These are phyloP conservation scores for Nymphicus hollandicus DNA, from an alignment of 2,113 vertebrate species.

Conservation along the genomic window DNA sequence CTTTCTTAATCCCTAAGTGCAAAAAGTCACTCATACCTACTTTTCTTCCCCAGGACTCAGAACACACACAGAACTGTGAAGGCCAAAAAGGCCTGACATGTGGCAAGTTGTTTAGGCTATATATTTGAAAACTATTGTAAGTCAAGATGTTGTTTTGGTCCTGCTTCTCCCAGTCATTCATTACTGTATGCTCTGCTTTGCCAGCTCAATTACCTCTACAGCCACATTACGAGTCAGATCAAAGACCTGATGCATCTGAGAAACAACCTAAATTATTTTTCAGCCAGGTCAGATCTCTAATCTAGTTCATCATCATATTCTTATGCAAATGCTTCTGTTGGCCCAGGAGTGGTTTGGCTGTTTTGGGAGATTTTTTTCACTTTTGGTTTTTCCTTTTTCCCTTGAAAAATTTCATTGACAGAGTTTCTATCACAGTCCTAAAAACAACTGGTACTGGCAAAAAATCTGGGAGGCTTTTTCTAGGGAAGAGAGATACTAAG, in stretches of 20 bases:
- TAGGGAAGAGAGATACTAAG: neutral
- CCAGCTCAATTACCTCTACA: neutral
- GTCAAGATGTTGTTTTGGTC: neutral
- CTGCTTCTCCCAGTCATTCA: neutral
- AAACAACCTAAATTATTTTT: neutral
- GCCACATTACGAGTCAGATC: neutral
- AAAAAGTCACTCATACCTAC: neutral
- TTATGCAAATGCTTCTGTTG: neutral
- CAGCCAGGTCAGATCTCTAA: neutral
- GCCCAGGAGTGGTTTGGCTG: neutral
- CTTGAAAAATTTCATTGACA: neutral
- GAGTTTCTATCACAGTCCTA: neutral
- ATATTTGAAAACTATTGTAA: neutral
- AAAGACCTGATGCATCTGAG: neutral
- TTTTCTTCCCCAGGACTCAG: neutral
- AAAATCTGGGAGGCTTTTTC: neutral
- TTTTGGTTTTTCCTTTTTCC: neutral
- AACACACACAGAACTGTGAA: neutral
- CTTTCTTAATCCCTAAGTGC: neutral
- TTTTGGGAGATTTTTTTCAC: neutral
- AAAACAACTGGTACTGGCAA: neutral
- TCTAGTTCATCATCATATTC: neutral
- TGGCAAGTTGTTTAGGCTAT: neutral
- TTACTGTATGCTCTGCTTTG: neutral
- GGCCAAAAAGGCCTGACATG: neutral